These are phyloP conservation scores for Triplophysa bombifrons DNA, from an alignment of 2,797 vertebrate species.

Conservation along the genomic window DNA sequence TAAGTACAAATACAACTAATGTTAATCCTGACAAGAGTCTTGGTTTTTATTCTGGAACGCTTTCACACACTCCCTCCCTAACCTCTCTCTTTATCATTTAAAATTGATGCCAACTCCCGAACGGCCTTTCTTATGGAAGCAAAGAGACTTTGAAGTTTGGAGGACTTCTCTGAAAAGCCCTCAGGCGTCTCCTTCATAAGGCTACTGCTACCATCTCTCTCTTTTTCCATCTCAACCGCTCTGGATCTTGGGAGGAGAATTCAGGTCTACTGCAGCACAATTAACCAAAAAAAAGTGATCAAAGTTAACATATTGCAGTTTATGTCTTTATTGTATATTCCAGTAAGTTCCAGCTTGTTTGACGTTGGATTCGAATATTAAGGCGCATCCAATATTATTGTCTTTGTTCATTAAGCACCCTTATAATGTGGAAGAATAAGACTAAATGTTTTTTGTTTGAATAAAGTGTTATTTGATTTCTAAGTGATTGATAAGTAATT, in stretches of 20 bases:
- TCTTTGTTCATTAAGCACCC: no score
- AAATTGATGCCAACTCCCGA: conserved; percentile 71
- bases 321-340: no score
- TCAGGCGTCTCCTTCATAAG: conserved; percentile 66
- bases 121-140: conserved; percentile 67
- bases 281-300: conserved; percentile 24
- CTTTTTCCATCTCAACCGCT: conserved; percentile 48
- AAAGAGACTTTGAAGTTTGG: conserved; percentile 73
- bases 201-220: conserved; percentile 45
- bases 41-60: conserved; percentile 63
- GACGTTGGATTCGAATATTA: no score
- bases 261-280: conserved; percentile 21
- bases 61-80: conserved; percentile 52
- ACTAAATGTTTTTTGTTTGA: no score
- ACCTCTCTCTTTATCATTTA: conserved; percentile 69
- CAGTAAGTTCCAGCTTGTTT: no score
- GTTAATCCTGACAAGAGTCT: conserved; percentile 55
- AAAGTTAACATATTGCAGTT: neutral
- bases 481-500: no score
- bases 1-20: conserved; percentile 46
- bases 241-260: conserved; percentile 39
- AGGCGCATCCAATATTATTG: no score
- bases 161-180: conserved; percentile 71
- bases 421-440: no score
- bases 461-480: no score